Percentiles rank a stretch among this genome's conserved stretches.
Evolutionary conservation across 2,888 invertebrate genomes (phyloP).

Genomic region (Calephelis perditalis): DNA sequence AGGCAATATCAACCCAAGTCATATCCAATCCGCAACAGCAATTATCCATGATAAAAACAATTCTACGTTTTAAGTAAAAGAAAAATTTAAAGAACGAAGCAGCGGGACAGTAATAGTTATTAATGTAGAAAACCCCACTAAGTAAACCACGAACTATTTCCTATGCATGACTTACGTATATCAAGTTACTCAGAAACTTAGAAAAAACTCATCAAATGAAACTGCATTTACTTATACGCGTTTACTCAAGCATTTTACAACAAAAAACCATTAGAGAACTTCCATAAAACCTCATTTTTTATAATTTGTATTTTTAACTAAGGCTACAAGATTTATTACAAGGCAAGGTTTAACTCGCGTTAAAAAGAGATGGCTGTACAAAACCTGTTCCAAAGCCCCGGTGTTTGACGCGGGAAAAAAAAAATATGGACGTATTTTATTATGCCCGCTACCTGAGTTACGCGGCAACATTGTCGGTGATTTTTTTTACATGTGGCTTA

Average conservation of each 20-base stretch:
- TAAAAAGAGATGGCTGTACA: slow-evolving; percentile 30
- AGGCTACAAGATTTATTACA: slow-evolving; percentile 18
- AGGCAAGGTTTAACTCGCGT: slow-evolving; percentile 30
- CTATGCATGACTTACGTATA: too few relatives aligned
- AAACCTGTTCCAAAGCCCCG: slow-evolving; percentile 43
- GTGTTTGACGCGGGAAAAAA: slow-evolving; percentile 37
- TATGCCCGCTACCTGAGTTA: slow-evolving; percentile 50
- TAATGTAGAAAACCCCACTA: too few relatives aligned
- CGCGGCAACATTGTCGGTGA: slow-evolving; percentile 40
- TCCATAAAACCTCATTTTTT: slow-evolving; percentile 11
- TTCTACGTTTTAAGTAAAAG: too few relatives aligned
- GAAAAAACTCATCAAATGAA: slow-evolving; percentile 12
- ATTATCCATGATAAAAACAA: too few relatives aligned
- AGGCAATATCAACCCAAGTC: too few relatives aligned
- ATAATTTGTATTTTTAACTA: slow-evolving; percentile 13
- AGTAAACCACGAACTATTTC: too few relatives aligned
- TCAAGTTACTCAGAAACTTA: neutral
- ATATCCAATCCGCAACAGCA: too few relatives aligned
- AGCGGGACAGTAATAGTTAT: too few relatives aligned
- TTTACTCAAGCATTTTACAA: slow-evolving; percentile 8
- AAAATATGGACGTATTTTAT: slow-evolving; percentile 39
- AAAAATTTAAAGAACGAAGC: too few relatives aligned
- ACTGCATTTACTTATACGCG: slow-evolving; percentile 6
- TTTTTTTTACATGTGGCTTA: slow-evolving; percentile 33
- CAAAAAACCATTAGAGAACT: slow-evolving; percentile 12